Conservation (phyloP, 1,140 invertebrate genomes). For the Laodelphax striatellus region DNA sequence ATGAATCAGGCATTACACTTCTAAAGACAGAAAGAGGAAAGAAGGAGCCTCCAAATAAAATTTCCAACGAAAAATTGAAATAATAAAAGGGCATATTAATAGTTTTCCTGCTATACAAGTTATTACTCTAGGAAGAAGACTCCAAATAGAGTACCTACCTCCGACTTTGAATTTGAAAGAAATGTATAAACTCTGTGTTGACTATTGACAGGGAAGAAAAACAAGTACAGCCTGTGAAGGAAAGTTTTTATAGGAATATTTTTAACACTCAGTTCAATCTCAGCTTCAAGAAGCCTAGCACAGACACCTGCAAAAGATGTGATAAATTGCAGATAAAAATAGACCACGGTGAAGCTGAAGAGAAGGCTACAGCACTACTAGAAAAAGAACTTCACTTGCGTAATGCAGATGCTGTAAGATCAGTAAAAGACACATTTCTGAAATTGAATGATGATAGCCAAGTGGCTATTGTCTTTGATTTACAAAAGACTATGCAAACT, state of each 20-base stretch:
- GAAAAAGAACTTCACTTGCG: not conserved
- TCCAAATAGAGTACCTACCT: conserved; percentile 3
- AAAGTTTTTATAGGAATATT: not conserved
- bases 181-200: conserved; percentile 6
- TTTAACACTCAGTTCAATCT: not conserved
- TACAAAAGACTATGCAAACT: conserved; percentile 12
- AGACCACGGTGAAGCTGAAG: not conserved
- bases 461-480: conserved; percentile 11
- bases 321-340: not conserved
- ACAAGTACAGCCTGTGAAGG: not conserved
- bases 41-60: conserved; percentile 11
- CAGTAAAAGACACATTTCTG: not conserved
- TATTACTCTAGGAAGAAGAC: conserved; percentile 11
- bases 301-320: not conserved
- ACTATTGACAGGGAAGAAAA: not conserved
- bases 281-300: not conserved
- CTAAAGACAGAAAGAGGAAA: not conserved
- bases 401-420: not conserved
- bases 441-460: not conserved
- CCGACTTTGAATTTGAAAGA: conserved; percentile 1
- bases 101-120: conserved; percentile 9
- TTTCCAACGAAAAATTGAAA: not conserved
- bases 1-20: not conserved
- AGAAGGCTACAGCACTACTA: not conserved
- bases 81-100: conserved; percentile 10